Conservation (phyloP, 2,113 vertebrate species). For the Chiloscyllium plagiosum region DNA sequence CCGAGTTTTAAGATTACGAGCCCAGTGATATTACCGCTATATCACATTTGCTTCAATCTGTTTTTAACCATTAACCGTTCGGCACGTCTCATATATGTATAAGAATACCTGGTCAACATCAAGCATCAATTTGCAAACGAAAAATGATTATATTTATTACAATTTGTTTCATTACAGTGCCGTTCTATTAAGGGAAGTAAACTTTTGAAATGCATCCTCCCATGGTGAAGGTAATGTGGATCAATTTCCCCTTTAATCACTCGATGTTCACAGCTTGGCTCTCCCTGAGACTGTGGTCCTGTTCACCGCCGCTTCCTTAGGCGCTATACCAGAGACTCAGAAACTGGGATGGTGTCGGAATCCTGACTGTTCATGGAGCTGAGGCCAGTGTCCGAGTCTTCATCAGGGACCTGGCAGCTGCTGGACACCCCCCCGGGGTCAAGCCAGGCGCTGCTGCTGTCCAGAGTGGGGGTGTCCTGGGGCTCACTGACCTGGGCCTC, state of each 20-base stretch:
- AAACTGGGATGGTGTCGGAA: slow-evolving; percentile 73
- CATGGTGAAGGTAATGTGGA: background rate
- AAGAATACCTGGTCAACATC: background rate
- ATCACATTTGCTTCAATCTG: no score
- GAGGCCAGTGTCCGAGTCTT: slow-evolving; percentile 89
- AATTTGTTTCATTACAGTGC: background rate
- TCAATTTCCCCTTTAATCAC: background rate
- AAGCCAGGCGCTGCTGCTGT: slow-evolving; percentile 56
- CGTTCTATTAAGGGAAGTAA: background rate
- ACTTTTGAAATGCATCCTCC: background rate
- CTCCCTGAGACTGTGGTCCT: background rate
- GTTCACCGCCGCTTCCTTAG: background rate
- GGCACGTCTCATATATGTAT: background rate
- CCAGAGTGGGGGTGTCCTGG: background rate
- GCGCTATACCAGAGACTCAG: slow-evolving; percentile 78
- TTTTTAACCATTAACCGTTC: no score
- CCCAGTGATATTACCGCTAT: no score
- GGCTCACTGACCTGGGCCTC: background rate
- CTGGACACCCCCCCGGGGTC: slow-evolving; percentile 70
- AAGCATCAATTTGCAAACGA: background rate
- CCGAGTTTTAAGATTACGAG: no score
- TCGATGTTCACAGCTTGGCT: background rate
- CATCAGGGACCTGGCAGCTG: slow-evolving; percentile 61
- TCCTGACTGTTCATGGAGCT: slow-evolving; percentile 96
- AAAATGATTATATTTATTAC: background rate